Base-by-base conservation (phyloP, 2,888 invertebrate genomes). In the Heteropelma amictum region DNA sequence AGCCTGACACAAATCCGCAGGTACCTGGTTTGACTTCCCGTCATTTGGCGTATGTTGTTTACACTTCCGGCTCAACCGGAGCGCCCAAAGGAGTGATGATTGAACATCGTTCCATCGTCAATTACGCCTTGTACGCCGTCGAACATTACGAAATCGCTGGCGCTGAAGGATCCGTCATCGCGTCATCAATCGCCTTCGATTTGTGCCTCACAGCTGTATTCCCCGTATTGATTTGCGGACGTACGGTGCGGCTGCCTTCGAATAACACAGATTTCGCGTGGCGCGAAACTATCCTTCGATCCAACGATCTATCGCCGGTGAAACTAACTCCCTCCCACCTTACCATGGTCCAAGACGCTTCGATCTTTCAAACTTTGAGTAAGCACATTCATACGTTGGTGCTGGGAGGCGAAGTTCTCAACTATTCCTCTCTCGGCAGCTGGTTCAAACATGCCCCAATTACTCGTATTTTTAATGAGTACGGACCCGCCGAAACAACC, bases 21-120 rank as follows among this genome's bases (percentile, higher is more conserved):
- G 12, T 12, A 17, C 23, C 14, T 3, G 8, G 1, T 14, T 23
- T 56, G 8, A 38, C 38, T 7, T 5, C 56, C 6, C 23, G 38
- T n/a, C 21, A 40, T 56, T 10, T 56, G 3, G 56, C 56, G 6
- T 56, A 56, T 14, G 14, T 56, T 1, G 26, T 56, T 10, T 56
- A 56, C 56, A 56, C 56, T 38, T 56, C 56, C 23, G 56, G 56
- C 10, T 40, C 56, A 1, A 56, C 56, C 3, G 56, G 56, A 4
- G 1, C 12, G 14, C 56, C 56, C 7, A 56, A 56, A 12, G 56
- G 56, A 7, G 56, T 38, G 14, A 56, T 56, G 56, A 23, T 56
- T 12, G 56, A 56, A 23, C 56, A 56, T 56, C 23, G 56, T 2
- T 56, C 56, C 6, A 8, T 56, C 3, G 38, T 56, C 10, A 56